A percentile compares a stretch with the other conserved stretches of the same genome.
Conservation (phyloP, 2,113 vertebrate genomes). For the Pungitius pungitius region DNA sequence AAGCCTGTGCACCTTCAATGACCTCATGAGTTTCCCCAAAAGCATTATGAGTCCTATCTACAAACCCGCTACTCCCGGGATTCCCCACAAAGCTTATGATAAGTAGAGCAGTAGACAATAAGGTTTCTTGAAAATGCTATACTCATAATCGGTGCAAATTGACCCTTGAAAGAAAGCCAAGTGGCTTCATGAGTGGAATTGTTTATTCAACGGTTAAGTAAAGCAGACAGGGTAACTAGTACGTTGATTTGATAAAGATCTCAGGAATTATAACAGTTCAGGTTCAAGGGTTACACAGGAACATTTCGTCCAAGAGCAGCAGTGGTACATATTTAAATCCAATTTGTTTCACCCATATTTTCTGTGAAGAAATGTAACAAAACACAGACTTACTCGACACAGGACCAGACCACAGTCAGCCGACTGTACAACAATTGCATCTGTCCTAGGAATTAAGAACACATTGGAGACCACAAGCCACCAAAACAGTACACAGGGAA, state of each 20-base stretch:
- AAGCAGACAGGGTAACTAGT: constrained; percentile 5
- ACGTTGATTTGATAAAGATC: constrained; percentile 13
- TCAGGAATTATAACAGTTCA: constrained; percentile 15
- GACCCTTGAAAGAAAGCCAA: background rate
- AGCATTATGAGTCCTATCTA: constrained; percentile 38
- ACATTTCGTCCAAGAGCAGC: constrained; percentile 24
- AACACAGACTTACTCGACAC: constrained; percentile 50
- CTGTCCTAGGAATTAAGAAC: constrained; percentile 65
- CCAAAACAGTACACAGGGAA: constrained; percentile 53
- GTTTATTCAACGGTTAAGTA: constrained; percentile 16
- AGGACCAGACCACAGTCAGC: constrained; percentile 48
- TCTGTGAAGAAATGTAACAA: constrained; percentile 49
- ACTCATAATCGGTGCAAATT: constrained; percentile 39
- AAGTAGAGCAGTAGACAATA: constrained; percentile 26
- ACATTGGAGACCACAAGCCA: constrained; percentile 64
- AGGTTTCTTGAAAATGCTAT: constrained; percentile 32
- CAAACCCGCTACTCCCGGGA: constrained; percentile 31
- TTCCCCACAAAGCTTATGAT: constrained; percentile 37
- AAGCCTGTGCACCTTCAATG: constrained; percentile 68
- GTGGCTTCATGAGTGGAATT: constrained; percentile 5
- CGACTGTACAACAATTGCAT: constrained; percentile 62
- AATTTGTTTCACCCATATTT: constrained; percentile 32
- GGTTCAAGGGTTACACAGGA: constrained; percentile 7
- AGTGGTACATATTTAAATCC: constrained; percentile 21
- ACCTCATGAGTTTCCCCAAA: constrained; percentile 60